Evolutionary conservation across 2,113 vertebrate genomes (phyloP).

Genomic region (Mola mola): DNA sequence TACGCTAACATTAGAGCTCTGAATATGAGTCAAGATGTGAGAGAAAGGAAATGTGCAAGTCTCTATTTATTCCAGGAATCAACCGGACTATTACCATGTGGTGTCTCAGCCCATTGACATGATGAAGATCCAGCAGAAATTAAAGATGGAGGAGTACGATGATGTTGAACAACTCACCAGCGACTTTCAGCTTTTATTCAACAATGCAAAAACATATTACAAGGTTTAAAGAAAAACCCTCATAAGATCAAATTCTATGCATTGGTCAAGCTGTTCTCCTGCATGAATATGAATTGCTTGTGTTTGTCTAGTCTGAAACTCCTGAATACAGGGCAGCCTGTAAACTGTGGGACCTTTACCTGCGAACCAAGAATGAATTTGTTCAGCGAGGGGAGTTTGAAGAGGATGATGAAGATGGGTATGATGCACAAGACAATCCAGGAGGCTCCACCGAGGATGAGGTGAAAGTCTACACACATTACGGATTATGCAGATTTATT

Average conservation of each 20-base stretch:
- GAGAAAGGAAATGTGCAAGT: neutral
- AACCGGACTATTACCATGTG: constrained; percentile 98
- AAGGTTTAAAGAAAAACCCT: constrained; percentile 81
- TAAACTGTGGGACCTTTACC: constrained; percentile 96
- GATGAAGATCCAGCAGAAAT: constrained; percentile 99
- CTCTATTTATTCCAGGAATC: constrained; percentile 84
- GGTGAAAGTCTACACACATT: constrained; percentile 68
- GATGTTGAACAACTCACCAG: constrained; percentile 93
- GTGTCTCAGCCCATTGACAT: constrained; percentile 98
- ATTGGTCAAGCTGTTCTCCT: neutral
- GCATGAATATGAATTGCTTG: neutral
- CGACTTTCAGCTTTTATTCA: constrained; percentile 96
- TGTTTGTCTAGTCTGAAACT: constrained; percentile 87
- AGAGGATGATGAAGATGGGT: constrained; percentile 92
- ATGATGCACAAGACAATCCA: constrained; percentile 88
- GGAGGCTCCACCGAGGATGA: constrained; percentile 89
- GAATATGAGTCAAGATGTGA: neutral
- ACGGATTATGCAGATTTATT: neutral
- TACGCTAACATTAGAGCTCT: too few relatives aligned
- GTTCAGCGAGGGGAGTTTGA: constrained; percentile 95
- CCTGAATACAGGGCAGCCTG: constrained; percentile 95
- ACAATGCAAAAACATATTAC: constrained; percentile 96
- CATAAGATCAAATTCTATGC: neutral
- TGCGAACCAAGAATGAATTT: constrained; percentile 97
- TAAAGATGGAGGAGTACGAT: constrained; percentile 99